phyloP scores from a whole-genome alignment of 2,888 invertebrate species.

The Drosophila mettleri region DNA sequence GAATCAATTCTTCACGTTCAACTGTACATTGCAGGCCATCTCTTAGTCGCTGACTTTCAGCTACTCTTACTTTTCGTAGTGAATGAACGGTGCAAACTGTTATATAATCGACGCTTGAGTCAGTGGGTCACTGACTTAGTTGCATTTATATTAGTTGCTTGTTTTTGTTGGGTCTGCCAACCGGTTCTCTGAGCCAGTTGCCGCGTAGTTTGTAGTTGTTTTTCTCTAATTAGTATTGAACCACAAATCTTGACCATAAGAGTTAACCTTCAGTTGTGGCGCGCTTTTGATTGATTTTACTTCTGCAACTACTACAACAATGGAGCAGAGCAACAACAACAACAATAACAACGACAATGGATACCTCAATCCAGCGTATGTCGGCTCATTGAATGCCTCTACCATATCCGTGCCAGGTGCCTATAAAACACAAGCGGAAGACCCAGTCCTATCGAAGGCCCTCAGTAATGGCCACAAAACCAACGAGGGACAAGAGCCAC shows the following conservation, averaged over 20 bases:
- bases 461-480: conserved; percentile 21
- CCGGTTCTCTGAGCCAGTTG: conserved; percentile 22
- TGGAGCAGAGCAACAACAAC: conserved; percentile 34
- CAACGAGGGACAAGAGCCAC: conserved; percentile 8
- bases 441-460: conserved; percentile 14
- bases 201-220: conserved; percentile 3
- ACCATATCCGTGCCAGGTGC: conserved; percentile 73
- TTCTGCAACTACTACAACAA: conserved; percentile 47
- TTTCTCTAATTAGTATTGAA: conserved; percentile 55
- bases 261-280: conserved; percentile 52
- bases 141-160: conserved; percentile 12
- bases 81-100: conserved; percentile 58
- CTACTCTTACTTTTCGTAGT: conserved; percentile 15
- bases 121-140: conserved; percentile 76
- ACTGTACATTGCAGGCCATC: background rate
- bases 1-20: background rate
- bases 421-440: conserved; percentile 52
- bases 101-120: conserved; percentile 67
- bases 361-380: conserved; percentile 70
- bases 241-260: conserved; percentile 70
- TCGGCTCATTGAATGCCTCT: conserved; percentile 68
- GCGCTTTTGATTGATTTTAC: conserved; percentile 47
- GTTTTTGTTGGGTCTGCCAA: conserved; percentile 6
- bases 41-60: background rate
- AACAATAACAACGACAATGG: conserved; percentile 49